phyloP scores from a whole-genome alignment of 2,888 invertebrate species.

The Criorhina ranunculi region DNA sequence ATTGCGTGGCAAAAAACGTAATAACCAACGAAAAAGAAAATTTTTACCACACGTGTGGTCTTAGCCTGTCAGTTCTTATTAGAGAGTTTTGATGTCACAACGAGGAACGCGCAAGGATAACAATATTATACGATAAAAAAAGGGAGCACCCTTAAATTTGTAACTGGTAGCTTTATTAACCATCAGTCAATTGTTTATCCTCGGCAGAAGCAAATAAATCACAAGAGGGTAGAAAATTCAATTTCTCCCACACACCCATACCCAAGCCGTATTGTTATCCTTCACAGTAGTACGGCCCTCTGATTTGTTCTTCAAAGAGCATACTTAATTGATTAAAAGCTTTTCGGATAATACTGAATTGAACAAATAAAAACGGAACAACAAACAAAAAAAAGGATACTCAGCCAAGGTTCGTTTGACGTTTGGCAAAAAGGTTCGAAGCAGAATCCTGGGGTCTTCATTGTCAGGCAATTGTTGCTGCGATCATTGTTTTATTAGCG shows the following conservation, averaged over 20 bases:
- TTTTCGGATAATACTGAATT: constrained; percentile 57
- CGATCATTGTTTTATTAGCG: neutral
- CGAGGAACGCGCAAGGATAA: constrained; percentile 3
- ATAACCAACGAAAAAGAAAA: constrained; percentile 23
- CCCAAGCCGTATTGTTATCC: neutral
- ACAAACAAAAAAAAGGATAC: constrained; percentile 23
- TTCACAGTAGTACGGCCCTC: constrained; percentile 16
- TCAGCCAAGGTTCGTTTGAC: constrained; percentile 47
- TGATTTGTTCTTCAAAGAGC: constrained; percentile 49
- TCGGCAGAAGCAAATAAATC: constrained; percentile 49
- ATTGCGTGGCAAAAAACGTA: constrained; percentile 14
- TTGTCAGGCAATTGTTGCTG: neutral
- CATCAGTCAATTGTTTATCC: constrained; percentile 61
- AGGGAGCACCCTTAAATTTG: constrained; percentile 19
- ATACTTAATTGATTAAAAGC: constrained; percentile 76
- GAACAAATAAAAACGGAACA: constrained; percentile 7
- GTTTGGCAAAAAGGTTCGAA: constrained; percentile 21
- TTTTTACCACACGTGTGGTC: constrained; percentile 40
- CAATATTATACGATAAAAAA: constrained; percentile 13
- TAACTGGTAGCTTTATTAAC: constrained; percentile 44
- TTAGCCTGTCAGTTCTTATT: constrained; percentile 28
- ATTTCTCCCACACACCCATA: constrained; percentile 24
- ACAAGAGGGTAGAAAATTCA: constrained; percentile 41
- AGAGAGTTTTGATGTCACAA: constrained; percentile 17
- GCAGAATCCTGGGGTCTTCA: too few species aligned